A percentile compares a stretch with the other conserved stretches of the same genome.
Conservation (phyloP, 1,140 invertebrate species). For the Bombus pyrosoma region DNA sequence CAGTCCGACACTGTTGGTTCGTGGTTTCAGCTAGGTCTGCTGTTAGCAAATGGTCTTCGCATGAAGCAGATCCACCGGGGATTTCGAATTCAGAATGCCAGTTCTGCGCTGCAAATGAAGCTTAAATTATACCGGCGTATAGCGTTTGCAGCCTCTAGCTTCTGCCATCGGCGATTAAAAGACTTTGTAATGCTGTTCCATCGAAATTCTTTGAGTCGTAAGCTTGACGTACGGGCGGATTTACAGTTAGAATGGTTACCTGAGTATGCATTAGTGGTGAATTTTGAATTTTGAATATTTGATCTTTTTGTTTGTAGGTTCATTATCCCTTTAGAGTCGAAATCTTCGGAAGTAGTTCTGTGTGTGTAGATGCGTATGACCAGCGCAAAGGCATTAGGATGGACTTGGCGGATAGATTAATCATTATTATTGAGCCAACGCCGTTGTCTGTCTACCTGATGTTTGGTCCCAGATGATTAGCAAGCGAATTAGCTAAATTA, state of each 20-base stretch:
- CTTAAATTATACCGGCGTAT: conserved; percentile 49
- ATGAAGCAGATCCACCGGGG: background rate
- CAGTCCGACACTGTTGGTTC: conserved; percentile 26
- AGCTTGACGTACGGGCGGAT: rapidly evolving
- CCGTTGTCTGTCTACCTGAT: no score
- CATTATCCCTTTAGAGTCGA: no score
- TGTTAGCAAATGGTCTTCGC: background rate
- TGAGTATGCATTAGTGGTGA: background rate
- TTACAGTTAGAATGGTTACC: background rate
- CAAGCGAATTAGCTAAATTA: no score
- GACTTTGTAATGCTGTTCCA: background rate
- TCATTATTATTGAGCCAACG: no score
- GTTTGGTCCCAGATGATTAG: no score
- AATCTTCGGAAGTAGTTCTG: no score
- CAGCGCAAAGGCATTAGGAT: no score
- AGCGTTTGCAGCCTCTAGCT: background rate
- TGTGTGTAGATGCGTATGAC: no score
- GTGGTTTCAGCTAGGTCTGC: background rate
- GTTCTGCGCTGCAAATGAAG: conserved; percentile 23
- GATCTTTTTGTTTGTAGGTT: no score
- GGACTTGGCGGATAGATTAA: no score
- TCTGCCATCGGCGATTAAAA: conserved; percentile 46
- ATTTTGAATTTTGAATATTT: background rate
- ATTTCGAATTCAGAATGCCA: conserved; percentile 50
- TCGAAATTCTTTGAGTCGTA: background rate